phyloP scores from a whole-genome alignment of 2,797 vertebrate species.

The Phrynocephalus vlangalii region DNA sequence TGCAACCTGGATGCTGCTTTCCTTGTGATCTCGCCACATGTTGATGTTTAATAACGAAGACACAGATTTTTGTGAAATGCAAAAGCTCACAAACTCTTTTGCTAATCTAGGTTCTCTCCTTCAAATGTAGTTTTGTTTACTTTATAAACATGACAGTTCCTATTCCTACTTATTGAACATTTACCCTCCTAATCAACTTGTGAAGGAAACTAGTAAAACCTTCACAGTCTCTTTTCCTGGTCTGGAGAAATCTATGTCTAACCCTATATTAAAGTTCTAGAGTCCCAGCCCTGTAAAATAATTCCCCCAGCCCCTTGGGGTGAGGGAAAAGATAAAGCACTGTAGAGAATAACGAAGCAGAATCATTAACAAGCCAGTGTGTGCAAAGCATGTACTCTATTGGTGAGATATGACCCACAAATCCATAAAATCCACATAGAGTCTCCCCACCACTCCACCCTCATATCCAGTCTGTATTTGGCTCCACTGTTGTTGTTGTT shows the following conservation, averaged over 20 bases:
- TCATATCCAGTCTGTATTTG: background rate
- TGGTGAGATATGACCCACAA: background rate
- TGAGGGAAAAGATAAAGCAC: too few relatives aligned
- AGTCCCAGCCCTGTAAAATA: background rate
- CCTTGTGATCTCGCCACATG: background rate
- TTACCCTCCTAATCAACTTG: background rate
- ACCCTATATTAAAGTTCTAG: background rate
- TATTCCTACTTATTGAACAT: background rate
- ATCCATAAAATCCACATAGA: background rate
- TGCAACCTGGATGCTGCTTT: background rate
- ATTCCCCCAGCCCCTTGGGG: background rate
- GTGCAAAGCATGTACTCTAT: background rate
- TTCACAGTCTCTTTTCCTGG: background rate
- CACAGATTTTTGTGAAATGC: background rate
- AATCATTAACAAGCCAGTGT: too few relatives aligned
- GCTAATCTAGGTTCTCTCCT: background rate
- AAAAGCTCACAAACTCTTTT: background rate
- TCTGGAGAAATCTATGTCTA: background rate
- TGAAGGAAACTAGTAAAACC: background rate
- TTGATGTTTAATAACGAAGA: background rate
- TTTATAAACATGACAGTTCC: background rate
- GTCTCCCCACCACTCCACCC: background rate
- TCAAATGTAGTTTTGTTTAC: background rate
- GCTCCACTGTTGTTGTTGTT: background rate
- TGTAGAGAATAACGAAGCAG: too few relatives aligned